Conservation (phyloP, 2,888 invertebrate genomes). For the Seladonia tumulorum region DNA sequence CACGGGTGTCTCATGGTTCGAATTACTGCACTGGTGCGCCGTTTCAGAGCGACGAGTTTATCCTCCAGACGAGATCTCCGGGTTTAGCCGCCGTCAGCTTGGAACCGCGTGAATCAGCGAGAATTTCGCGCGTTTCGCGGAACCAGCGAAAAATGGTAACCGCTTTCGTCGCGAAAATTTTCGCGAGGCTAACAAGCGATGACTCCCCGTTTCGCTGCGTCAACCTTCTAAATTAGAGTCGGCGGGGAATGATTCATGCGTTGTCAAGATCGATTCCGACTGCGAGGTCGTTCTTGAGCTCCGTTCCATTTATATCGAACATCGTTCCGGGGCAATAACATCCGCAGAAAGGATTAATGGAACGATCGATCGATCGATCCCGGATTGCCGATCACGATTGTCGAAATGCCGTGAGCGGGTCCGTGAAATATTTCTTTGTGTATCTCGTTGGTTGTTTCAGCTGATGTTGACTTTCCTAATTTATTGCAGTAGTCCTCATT, state of each 20-base stretch:
- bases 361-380: background rate
- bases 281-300: background rate
- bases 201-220: conserved; percentile 1
- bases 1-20: background rate
- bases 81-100: conserved; percentile 24
- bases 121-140: conserved; percentile 14
- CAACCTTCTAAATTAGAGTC: conserved; percentile 39
- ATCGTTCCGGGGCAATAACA: background rate
- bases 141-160: conserved; percentile 16
- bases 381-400: background rate
- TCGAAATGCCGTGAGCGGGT: background rate
- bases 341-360: background rate
- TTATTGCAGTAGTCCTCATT: too few relatives aligned
- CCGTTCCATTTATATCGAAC: background rate
- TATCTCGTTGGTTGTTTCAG: background rate
- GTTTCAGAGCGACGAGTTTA: conserved; percentile 13
- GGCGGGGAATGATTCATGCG: conserved; percentile 26
- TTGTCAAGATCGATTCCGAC: conserved; percentile 18
- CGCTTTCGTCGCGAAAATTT: background rate
- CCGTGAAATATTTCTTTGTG: background rate
- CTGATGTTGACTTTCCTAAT: background rate
- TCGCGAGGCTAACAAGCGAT: background rate
- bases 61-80: background rate
- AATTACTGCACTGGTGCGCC: background rate
- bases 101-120: conserved; percentile 44